phyloP scores from a whole-genome alignment of 2,888 invertebrate genomes.

The Parnassius apollo region DNA sequence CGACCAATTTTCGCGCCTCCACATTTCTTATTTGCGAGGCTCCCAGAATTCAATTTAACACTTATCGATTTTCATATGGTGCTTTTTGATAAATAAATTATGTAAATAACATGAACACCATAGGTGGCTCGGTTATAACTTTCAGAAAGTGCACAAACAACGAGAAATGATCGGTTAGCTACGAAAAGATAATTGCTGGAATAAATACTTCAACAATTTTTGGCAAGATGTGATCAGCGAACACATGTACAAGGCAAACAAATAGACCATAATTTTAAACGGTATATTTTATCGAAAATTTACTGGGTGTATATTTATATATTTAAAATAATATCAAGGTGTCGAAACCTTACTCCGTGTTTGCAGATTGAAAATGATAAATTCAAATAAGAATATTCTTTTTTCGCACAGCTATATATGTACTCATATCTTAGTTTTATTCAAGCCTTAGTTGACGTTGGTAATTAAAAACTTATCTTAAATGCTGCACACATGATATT shows the following conservation, averaged over 20 bases:
- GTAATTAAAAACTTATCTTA: too few relatives aligned
- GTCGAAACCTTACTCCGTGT: too few relatives aligned
- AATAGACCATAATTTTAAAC: conserved; percentile 10
- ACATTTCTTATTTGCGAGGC: conserved; percentile 70
- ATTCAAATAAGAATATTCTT: too few relatives aligned
- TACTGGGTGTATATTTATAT: too few relatives aligned
- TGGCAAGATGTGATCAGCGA: conserved; percentile 24
- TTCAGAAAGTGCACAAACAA: conserved; percentile 58
- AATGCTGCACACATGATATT: too few relatives aligned
- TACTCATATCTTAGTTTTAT: too few relatives aligned
- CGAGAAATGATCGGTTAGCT: conserved; percentile 50
- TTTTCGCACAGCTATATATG: too few relatives aligned
- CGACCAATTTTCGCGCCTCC: conserved; percentile 73
- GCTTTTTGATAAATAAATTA: conserved; percentile 63
- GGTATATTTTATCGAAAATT: too few relatives aligned
- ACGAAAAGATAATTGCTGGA: conserved; percentile 58
- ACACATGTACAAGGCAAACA: conserved; percentile 9
- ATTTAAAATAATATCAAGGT: too few relatives aligned
- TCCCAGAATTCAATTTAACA: conserved; percentile 78
- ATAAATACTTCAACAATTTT: conserved; percentile 45
- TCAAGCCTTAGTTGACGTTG: too few relatives aligned
- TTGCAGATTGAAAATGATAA: too few relatives aligned
- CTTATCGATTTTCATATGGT: conserved; percentile 69
- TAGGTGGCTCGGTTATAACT: conserved; percentile 63
- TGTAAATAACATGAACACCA: conserved; percentile 62